phyloP scores from a whole-genome alignment of 2,888 invertebrate species.

The Ichneumon xanthorius region DNA sequence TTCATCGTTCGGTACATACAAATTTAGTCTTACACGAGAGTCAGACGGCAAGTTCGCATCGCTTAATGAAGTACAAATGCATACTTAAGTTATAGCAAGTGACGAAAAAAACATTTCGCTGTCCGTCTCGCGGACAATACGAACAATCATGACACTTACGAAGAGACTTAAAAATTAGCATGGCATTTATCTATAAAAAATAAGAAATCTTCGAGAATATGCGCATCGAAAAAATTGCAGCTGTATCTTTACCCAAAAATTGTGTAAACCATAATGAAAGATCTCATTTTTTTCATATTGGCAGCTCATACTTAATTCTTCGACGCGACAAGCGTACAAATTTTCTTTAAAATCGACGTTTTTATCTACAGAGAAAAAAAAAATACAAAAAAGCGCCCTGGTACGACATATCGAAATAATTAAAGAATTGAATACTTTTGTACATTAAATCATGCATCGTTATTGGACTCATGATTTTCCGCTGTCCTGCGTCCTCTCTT shows the following conservation, averaged over 20 bases:
- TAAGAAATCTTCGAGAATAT: constrained; percentile 17
- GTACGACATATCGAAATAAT: constrained; percentile 45
- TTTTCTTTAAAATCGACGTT: constrained; percentile 12
- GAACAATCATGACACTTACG: constrained; percentile 26
- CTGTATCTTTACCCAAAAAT: constrained; percentile 17
- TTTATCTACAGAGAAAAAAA: constrained; percentile 40
- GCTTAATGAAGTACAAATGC: constrained; percentile 61
- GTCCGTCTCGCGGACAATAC: constrained; percentile 24
- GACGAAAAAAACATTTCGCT: constrained; percentile 36
- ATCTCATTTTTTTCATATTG: constrained; percentile 51
- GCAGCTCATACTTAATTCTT: constrained; percentile 43
- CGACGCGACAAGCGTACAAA: not conserved
- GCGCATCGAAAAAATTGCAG: constrained; percentile 10
- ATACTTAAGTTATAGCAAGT: constrained; percentile 62
- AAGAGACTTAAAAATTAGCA: constrained; percentile 24
- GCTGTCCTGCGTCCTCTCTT: not conserved
- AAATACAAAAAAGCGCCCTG: not conserved
- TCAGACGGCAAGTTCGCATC: constrained; percentile 21
- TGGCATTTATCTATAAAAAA: constrained; percentile 33
- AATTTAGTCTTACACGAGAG: constrained; percentile 48
- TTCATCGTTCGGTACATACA: constrained; percentile 32
- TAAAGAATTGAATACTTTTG: constrained; percentile 68
- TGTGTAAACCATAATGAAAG: constrained; percentile 44
- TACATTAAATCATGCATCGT: constrained; percentile 59
- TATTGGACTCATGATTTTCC: constrained; percentile 37